These are phyloP conservation scores for Coluber constrictor DNA, from an alignment of 2,797 vertebrate genomes.

Conservation along the genomic window DNA sequence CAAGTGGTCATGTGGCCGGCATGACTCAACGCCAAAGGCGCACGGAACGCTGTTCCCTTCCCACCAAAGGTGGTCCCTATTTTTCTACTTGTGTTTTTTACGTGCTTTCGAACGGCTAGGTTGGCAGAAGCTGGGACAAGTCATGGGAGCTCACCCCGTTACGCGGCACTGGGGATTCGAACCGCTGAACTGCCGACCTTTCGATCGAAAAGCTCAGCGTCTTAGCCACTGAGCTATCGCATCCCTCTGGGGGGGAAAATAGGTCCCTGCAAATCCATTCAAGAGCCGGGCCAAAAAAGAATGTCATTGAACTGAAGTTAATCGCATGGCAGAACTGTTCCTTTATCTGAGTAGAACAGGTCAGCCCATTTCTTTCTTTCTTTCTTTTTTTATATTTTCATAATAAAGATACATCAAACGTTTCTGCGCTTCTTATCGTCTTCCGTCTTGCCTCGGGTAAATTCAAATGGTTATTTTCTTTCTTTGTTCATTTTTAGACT, in stretches of 20 bases:
- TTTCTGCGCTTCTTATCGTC: constrained; percentile 27
- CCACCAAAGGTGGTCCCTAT: no score
- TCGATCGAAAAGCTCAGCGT: no score
- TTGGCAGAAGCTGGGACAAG: no score
- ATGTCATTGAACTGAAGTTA: constrained; percentile 53
- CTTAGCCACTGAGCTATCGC: no score
- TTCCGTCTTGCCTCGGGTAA: constrained; percentile 23
- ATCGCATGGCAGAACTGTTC: not conserved
- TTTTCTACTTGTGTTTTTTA: no score
- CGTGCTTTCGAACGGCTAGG: no score
- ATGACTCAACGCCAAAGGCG: no score
- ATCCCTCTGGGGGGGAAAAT: constrained; percentile 25
- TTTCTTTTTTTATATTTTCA: constrained; percentile 16
- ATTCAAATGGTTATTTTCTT: constrained; percentile 48
- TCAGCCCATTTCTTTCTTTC: constrained; percentile 29
- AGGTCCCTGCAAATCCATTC: constrained; percentile 35
- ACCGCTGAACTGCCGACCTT: no score
- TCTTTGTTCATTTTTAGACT: constrained; percentile 42
- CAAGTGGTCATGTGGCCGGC: no score
- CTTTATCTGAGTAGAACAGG: constrained; percentile 49
- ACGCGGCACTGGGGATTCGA: no score
- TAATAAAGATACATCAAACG: constrained; percentile 48
- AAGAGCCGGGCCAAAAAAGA: constrained; percentile 38
- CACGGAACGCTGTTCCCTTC: no score
- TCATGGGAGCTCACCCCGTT: no score